Conservation (phyloP, 1,140 invertebrate genomes). For the Coenobita brevimanus region DNA sequence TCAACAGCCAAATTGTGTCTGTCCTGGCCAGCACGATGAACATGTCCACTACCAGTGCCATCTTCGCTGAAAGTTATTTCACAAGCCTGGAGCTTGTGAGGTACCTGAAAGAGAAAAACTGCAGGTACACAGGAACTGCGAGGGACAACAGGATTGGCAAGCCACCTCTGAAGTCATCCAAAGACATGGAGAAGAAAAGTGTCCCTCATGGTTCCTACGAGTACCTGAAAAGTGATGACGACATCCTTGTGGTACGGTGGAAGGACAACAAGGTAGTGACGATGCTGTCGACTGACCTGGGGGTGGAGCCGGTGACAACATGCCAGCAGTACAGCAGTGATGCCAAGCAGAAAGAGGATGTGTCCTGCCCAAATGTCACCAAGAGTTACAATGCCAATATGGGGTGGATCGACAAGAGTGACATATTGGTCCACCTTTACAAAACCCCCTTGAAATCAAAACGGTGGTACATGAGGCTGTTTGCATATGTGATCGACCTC, state of each 20-base stretch:
- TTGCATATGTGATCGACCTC: constrained; percentile 5
- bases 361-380: constrained; percentile 25
- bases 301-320: too few species aligned
- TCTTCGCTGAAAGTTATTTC: constrained; percentile 19
- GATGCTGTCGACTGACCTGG: too few species aligned
- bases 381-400: too few species aligned
- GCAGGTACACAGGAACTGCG: too few species aligned
- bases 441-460: constrained; percentile 20
- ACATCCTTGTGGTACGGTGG: constrained; percentile 2
- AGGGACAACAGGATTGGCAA: too few species aligned
- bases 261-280: too few species aligned
- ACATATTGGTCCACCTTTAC: constrained; percentile 43
- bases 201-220: not conserved
- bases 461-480: constrained; percentile 43
- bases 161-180: not conserved
- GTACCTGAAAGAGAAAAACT: not conserved
- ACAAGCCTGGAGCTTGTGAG: constrained; percentile 11
- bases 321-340: not conserved
- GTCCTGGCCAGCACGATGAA: constrained; percentile 13
- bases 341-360: constrained; percentile 36
- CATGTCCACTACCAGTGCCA: not conserved
- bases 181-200: not conserved
- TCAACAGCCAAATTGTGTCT: constrained; percentile 1
- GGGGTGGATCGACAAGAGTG: constrained; percentile 38
- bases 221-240: not conserved